phyloP scores from a whole-genome alignment of 2,113 vertebrate species.

The Epinephelus fuscoguttatus region DNA sequence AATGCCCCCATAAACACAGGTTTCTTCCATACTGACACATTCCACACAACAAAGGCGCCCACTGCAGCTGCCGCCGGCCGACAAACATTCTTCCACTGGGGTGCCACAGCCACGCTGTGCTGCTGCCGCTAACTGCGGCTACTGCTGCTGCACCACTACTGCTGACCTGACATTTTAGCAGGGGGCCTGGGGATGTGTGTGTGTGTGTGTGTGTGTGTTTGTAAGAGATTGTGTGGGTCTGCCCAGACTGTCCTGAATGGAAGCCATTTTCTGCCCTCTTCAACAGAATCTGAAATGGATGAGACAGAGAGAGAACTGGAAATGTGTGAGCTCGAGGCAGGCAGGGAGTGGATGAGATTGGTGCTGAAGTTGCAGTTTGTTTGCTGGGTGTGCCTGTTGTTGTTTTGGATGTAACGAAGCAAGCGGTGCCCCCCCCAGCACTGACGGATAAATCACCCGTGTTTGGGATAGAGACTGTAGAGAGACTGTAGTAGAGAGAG shows the following conservation, averaged over 20 bases:
- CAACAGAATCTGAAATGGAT: conserved; percentile 35
- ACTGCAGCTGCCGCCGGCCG: conserved; percentile 27
- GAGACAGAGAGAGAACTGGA: conserved; percentile 24
- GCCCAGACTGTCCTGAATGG: conserved; percentile 27
- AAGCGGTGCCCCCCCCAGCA: conserved; percentile 8
- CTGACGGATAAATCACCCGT: conserved; percentile 29
- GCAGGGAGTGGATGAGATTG: background rate
- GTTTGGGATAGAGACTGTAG: conserved; percentile 19
- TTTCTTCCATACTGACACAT: conserved; percentile 72
- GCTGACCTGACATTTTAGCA: conserved; percentile 73
- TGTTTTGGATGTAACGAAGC: conserved; percentile 52
- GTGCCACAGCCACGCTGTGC: conserved; percentile 38
- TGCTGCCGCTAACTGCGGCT: conserved; percentile 46
- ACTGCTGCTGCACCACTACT: conserved; percentile 33
- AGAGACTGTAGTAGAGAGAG: conserved; percentile 29
- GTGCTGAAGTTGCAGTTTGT: conserved; percentile 59
- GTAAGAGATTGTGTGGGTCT: conserved; percentile 2
- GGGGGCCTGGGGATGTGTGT: conserved; percentile 26
- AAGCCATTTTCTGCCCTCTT: conserved; percentile 48
- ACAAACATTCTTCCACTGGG: conserved; percentile 53
- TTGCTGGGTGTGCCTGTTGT: conserved; percentile 35
- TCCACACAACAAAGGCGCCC: conserved; percentile 76
- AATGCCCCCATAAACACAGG: conserved; percentile 38
- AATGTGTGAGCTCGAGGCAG: conserved; percentile 11
- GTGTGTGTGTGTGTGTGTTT: background rate